These are phyloP conservation scores for Himalopsyche tibetana DNA, from an alignment of 2,888 invertebrate genomes.

Conservation along the genomic window DNA sequence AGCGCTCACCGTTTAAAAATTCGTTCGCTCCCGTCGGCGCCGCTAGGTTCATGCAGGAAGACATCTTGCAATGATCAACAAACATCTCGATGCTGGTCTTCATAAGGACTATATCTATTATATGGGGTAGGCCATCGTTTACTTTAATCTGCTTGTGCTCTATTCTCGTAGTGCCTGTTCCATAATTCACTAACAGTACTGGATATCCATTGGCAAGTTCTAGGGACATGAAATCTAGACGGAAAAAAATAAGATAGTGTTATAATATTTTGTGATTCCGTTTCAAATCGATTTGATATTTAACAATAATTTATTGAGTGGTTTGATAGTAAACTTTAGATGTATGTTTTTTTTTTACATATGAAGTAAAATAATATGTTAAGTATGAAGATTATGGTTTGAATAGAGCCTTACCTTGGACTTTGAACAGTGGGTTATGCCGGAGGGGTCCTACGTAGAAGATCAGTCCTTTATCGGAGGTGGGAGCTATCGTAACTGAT, in stretches of 20 bases:
- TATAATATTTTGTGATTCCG: too few species aligned
- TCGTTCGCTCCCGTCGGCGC: slow-evolving; percentile 84
- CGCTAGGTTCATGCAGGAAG: slow-evolving; percentile 83
- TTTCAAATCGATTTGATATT: too few species aligned
- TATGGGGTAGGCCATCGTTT: slow-evolving; percentile 91
- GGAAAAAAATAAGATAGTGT: slow-evolving; percentile 9
- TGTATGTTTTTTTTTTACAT: slow-evolving; percentile 36
- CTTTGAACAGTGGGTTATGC: slow-evolving; percentile 79
- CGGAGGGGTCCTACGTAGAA: slow-evolving; percentile 93
- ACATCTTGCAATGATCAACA: slow-evolving; percentile 84
- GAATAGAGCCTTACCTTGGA: slow-evolving; percentile 77
- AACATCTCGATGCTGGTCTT: slow-evolving; percentile 84
- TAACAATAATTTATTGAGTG: too few species aligned
- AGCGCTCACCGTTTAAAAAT: slow-evolving; percentile 80
- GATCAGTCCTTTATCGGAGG: slow-evolving; percentile 86
- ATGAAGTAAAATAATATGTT: not conserved
- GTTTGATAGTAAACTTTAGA: not conserved
- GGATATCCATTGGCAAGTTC: slow-evolving; percentile 91
- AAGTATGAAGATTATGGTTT: not conserved
- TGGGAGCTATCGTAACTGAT: slow-evolving; percentile 88
- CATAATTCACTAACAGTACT: slow-evolving; percentile 90
- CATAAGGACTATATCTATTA: slow-evolving; percentile 87
- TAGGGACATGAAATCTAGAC: slow-evolving; percentile 91
- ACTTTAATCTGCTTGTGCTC: slow-evolving; percentile 84
- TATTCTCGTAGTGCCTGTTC: slow-evolving; percentile 85